Base-by-base conservation (phyloP, 2,888 invertebrate species). In the Amphipyra berbera region DNA sequence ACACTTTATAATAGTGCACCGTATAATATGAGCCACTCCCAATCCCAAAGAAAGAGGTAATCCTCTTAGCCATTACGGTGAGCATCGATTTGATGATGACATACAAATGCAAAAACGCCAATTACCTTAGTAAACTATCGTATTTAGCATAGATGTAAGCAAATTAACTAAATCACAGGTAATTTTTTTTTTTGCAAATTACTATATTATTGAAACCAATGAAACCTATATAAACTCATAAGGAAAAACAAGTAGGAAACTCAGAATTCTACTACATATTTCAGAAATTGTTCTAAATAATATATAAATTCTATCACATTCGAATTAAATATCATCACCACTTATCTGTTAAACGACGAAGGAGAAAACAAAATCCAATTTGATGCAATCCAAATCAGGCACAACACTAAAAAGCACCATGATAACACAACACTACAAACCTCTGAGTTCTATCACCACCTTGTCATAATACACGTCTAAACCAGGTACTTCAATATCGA, bases 401-500 rank as follows among this genome's bases (percentile, higher is more conserved):
- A 77, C 56, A 66, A 45, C 77, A 78, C 69, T 67, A 47, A 60
- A 64, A 13, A 49, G 58, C 67, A 74, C 67, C 46, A 66, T 71
- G 50, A 68, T 65, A 66, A 73, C 76, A 79, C 75, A 74, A 57
- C 73, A 76, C 75, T 73, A 92, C 92, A 82, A 90, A 96, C 96
- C 96, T 95, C 96, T 89, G 14, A 96, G 91, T 84, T 96, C 95
- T 68, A 89, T 78, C 65, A 96, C 95, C 61, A 95, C 95, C 89
- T 95, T 95, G 82, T 96, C 96, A 85, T 95, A 96, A 85, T 95
- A 96, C 69, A 90, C 88, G 65, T 95, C 95, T 80, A 95, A 85
- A 41, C 95, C 95, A 3, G 95, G 95, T 82, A 95, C 95, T 84
- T 95, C 95, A 21, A 93, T 92, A 74, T 94, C 94, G 15, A 95